Percentiles rank a stretch among this genome's conserved stretches.
Conservation (phyloP, 2,797 vertebrate genomes). For the Phataginus tricuspis region DNA sequence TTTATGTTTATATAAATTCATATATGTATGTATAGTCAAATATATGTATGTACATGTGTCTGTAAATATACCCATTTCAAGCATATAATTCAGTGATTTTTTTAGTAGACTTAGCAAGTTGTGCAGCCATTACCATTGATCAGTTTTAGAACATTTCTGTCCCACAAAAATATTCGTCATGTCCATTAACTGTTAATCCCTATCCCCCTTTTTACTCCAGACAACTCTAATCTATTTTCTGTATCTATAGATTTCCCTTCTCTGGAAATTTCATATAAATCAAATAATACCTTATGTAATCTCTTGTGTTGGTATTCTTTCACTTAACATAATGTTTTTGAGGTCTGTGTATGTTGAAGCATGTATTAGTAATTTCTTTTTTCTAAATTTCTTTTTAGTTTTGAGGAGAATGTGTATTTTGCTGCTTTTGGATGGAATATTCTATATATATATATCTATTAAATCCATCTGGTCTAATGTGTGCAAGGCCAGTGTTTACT, state of each 20-base stretch:
- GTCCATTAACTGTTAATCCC: neutral
- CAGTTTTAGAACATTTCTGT: neutral
- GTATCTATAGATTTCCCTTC: neutral
- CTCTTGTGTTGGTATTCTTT: neutral
- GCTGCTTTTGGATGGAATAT: neutral
- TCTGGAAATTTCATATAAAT: neutral
- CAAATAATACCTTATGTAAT: neutral
- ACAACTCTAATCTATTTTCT: neutral
- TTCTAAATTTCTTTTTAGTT: too few relatives aligned
- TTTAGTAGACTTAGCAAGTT: neutral
- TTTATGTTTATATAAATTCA: neutral
- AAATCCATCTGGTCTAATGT: neutral
- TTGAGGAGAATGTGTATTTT: neutral
- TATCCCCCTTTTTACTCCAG: neutral
- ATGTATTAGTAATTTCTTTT: neutral
- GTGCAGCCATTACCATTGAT: neutral
- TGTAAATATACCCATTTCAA: too few relatives aligned
- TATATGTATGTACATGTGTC: too few relatives aligned
- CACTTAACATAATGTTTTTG: neutral
- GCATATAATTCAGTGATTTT: neutral
- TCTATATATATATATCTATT: neutral
- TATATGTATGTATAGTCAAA: neutral
- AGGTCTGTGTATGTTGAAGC: neutral
- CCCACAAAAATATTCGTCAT: neutral
- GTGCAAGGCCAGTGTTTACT: neutral